Conservation (phyloP, 2,113 vertebrate species). For the Ctenomys sociabilis region DNA sequence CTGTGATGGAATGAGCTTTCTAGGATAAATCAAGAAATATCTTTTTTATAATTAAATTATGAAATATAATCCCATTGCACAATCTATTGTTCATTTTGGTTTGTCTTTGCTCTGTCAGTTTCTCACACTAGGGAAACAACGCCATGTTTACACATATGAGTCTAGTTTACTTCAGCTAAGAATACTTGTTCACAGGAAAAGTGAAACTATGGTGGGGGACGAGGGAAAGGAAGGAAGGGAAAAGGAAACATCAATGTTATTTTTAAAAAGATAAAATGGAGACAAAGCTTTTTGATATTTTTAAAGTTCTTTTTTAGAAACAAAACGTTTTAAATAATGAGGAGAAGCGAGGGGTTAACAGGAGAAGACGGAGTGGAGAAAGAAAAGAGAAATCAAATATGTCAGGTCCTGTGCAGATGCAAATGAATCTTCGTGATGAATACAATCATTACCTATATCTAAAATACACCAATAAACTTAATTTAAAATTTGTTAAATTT, state of each 20-base stretch:
- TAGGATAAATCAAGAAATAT: neutral
- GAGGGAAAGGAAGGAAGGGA: neutral
- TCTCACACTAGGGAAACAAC: neutral
- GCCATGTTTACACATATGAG: neutral
- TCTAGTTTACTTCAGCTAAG: neutral
- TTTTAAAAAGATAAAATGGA: neutral
- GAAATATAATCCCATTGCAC: neutral
- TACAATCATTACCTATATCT: neutral
- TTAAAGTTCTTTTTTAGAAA: neutral
- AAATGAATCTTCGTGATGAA: neutral
- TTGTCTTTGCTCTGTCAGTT: neutral
- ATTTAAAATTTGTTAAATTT: slow-evolving; percentile 35
- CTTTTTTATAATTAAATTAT: neutral
- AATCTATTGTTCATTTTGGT: neutral
- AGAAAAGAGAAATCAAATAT: neutral
- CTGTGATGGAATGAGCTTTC: neutral
- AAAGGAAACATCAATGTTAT: neutral
- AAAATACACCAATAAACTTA: neutral
- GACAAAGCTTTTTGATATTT: neutral
- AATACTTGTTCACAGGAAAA: neutral
- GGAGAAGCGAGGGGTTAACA: neutral
- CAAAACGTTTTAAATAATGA: neutral
- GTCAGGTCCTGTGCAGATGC: neutral
- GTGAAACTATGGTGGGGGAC: neutral
- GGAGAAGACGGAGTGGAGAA: neutral